Percentiles rank a stretch among this genome's conserved stretches.
phyloP scores from a whole-genome alignment of 2,797 vertebrate species.

The Fistularia tabacaria region DNA sequence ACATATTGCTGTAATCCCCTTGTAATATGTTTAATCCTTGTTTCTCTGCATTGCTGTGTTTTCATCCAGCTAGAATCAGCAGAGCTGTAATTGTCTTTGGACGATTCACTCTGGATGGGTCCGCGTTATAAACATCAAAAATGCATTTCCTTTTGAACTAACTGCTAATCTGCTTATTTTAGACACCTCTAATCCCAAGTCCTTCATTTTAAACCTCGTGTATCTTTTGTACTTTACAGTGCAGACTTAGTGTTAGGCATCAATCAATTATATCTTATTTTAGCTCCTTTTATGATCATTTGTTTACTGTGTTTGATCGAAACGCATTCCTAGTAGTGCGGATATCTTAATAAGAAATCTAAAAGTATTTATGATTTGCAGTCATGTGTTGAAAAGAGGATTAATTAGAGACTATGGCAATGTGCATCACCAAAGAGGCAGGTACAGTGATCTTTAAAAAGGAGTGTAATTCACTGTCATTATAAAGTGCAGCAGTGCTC shows the following conservation, averaged over 20 bases:
- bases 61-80: conserved; percentile 16
- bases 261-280: too few species aligned
- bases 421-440: conserved; percentile 2
- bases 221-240: too few species aligned
- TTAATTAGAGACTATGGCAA: too few species aligned
- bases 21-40: conserved; percentile 30
- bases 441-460: not conserved
- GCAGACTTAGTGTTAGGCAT: too few species aligned
- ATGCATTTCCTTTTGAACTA: conserved; percentile 3
- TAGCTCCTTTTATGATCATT: too few species aligned
- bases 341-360: conserved; percentile 4
- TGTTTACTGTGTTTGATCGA: conserved; percentile 1
- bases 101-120: conserved; percentile 1
- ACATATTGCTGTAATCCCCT: conserved; percentile 29
- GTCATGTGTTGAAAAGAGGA: conserved; percentile 13
- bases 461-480: not conserved
- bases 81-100: conserved; percentile 7
- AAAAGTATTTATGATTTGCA: not conserved
- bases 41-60: conserved; percentile 10
- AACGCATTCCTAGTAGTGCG: conserved; percentile 1
- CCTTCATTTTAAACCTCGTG: not conserved
- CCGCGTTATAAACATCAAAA: too few species aligned
- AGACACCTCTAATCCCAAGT: not conserved
- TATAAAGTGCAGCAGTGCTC: not conserved
- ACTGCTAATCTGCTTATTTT: not conserved